A percentile compares a stretch with the other conserved stretches of the same genome.
These are phyloP conservation scores for Lamellibrachia satsuma DNA, from an alignment of 2,888 invertebrate genomes.

Conservation along the genomic window DNA sequence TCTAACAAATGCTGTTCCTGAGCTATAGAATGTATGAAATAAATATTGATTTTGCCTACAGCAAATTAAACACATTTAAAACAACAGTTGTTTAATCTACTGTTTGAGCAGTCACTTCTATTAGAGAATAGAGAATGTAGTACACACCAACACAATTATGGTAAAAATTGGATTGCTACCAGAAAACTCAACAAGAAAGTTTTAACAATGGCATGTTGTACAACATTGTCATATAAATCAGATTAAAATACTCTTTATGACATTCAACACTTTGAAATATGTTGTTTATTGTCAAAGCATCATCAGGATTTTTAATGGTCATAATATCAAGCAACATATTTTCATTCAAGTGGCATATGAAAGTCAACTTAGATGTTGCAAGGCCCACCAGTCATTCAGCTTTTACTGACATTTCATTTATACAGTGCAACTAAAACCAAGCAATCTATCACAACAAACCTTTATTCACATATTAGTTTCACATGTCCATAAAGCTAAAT, in stretches of 20 bases:
- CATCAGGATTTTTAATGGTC: not conserved
- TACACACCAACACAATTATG: not conserved
- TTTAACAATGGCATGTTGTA: not conserved
- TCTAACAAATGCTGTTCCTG: not conserved
- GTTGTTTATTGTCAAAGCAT: not conserved
- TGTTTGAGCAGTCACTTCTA: not conserved
- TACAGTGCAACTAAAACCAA: not conserved
- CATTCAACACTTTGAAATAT: not conserved
- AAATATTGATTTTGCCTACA: not conserved
- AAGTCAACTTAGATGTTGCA: not conserved
- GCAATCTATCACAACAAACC: not conserved
- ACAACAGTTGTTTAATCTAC: not conserved
- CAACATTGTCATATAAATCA: not conserved
- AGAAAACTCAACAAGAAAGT: not conserved
- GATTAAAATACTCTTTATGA: not conserved
- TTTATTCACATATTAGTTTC: not conserved
- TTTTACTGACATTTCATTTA: not conserved
- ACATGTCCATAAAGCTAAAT: not conserved
- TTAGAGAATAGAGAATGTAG: not conserved
- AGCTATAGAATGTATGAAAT: not conserved
- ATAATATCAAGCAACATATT: not conserved
- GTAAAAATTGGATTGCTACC: not conserved
- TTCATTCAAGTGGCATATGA: not conserved
- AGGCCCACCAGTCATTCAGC: not conserved
- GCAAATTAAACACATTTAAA: not conserved